phyloP scores from a whole-genome alignment of 2,888 invertebrate species.

The Platycheirus rosarum region DNA sequence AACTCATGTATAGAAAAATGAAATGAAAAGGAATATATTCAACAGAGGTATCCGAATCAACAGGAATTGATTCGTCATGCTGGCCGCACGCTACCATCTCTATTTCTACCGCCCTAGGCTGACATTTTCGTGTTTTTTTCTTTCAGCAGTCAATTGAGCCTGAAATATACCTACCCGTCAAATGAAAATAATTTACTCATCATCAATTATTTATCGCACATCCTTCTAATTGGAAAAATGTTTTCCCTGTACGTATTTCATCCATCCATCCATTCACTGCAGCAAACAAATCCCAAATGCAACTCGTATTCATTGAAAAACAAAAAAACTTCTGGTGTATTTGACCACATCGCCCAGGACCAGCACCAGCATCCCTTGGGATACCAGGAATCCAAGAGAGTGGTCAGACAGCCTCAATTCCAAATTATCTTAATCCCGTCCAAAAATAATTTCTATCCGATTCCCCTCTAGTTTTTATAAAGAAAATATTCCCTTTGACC shows the following conservation, averaged over 20 bases:
- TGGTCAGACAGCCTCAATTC: constrained; percentile 6
- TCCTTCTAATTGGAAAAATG: constrained; percentile 15
- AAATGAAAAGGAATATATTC: no score
- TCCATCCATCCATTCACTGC: constrained; percentile 20
- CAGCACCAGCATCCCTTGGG: constrained; percentile 41
- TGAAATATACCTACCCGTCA: not conserved
- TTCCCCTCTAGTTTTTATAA: not conserved
- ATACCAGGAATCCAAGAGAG: not conserved
- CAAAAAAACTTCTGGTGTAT: constrained; percentile 20
- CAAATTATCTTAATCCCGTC: constrained; percentile 10
- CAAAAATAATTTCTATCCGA: constrained; percentile 17
- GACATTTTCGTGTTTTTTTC: no score
- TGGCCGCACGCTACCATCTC: no score
- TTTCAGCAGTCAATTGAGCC: not conserved
- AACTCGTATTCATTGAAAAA: constrained; percentile 35
- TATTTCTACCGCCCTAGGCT: no score
- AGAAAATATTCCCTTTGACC: not conserved
- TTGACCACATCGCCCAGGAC: constrained; percentile 26
- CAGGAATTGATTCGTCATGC: no score
- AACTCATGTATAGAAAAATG: no score
- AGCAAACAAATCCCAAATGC: constrained; percentile 36
- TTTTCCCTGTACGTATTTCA: not conserved
- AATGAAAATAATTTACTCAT: constrained; percentile 2
- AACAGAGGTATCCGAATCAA: no score
- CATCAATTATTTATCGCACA: constrained; percentile 52